Evolutionary conservation across 2,797 vertebrate species (phyloP), one percentile per base, ranked within the genome.

Genomic region (Coregonus sp.): DNA sequence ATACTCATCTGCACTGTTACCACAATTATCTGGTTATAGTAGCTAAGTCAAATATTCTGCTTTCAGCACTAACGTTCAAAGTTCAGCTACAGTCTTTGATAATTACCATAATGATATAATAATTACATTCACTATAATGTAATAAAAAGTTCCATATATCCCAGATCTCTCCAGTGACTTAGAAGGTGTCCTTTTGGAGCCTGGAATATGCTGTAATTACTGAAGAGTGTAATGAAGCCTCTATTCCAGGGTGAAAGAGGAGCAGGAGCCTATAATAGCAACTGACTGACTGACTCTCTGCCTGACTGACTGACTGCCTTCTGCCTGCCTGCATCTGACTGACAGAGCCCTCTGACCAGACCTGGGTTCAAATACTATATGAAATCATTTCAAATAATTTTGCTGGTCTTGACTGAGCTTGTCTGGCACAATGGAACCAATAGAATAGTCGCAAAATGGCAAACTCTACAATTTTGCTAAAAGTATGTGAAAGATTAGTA

Each of bases 291-390:
- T 47, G 40, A 12, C 40, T 12, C 9, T 3, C 40, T 47, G 9
- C 9, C 40, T 47, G 40, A 2, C 40, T 47, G 40, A 11, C 40
- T 47, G 40, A 2, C 40, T 47, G 40, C 9, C 9, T 47, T 47
- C 9, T 40, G 37, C 50, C 18, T 47, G 33, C 78, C 35, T 81
- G 82, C 47, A 66, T 68, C 67, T 11, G 81, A 78, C 79, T 71
- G 78, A 81, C 81, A 76, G 59, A 86, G 81, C 79, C 82, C 75
- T 66, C 63, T 85, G 80, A 86, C 78, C 78, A 79, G 72, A 78
- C 78, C 68, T 47, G 40, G 40, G 40, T 47, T 47, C 9, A 47
- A 47, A 47, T 47, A 47, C 9, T 3, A 47, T 12, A 11, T 47
- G 2, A 47, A 47, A 47, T 47, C 0, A 11, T 47, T 47, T 47